Evolutionary conservation across 2,888 invertebrate species (phyloP), one percentile per base, ranked within the genome.

Genomic region (Cotesia congregata): DNA sequence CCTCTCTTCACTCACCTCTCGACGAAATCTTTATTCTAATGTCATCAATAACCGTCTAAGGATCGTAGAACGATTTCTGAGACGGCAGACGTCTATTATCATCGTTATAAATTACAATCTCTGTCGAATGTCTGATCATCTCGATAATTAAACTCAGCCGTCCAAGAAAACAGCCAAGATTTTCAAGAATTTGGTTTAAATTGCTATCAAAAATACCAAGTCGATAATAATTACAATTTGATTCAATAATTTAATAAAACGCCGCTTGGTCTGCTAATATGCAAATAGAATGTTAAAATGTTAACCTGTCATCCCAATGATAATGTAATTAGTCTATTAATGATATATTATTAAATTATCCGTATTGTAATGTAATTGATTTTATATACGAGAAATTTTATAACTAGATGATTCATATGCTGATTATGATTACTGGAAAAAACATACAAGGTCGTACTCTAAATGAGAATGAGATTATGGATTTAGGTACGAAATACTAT

Each of bases 51-150:
- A 72, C 71, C 60, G 12, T 7, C 12, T 50, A 30, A 30, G 30
- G 30, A 30, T 30, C 3, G 30, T 2, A 30, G 30, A 30, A 30
- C 30, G 30, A 30, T 30, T 30, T 2, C 30, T 3, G 30, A 30
- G 30, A 30, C 30, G 30, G 30, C 30, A 30, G 30, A 30, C 30
- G 30, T 30, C 30, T 62, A 15, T 62, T 15, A 62, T 20, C 20
- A 65, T 65, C 38, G 7, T 72, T 72, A 72, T 72, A 73, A 73
- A 73, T 73, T 73, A 65, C 73, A 67, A 72, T 72, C 40, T 41
- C 12, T 6, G 30, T 30, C 30, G 30, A 30, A 62, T 61, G 71
- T 60, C 65, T 38, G 39, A 61, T 62, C 20, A 15, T 59, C 59
- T 15, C 59, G 73, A 73, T 73, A 73, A 73, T 73, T 73, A 73